Evolutionary conservation across 1,140 invertebrate species (phyloP), one percentile per base, ranked within the genome.

Genomic region (Bombus terrestris): DNA sequence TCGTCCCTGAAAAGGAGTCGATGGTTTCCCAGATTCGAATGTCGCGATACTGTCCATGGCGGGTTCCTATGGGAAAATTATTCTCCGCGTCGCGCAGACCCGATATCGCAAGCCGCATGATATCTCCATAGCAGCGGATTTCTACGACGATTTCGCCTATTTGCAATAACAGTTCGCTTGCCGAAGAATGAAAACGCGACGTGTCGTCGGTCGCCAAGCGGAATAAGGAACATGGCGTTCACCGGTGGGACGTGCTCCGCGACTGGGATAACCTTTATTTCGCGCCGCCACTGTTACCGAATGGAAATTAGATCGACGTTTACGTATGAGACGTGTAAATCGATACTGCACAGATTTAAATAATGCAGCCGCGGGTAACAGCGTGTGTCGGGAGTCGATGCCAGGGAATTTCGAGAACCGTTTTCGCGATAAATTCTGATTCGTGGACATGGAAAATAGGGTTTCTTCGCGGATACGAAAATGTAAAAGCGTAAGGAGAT

Each of bases 31-130:
- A 91, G 91, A 93, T 93, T 93, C 91, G 91, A 93, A 92, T 86
- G 91, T 89, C 90, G 90, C 90, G 92, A 82, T 86, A 86, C 83
- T 85, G 81, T 84, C 71, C 81, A 35, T 89, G 87, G 86, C 83
- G 72, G 89, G 88, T 91, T 92, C 87, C 89, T 93, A 93, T 93
- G 92, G 91, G 91, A 93, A 93, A 93, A 94, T 93, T 93, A 93
- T 94, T 74, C 77, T 47, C 77, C 79, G 59, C 59, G 59, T 62
- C 28, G 90, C 89, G 85, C 79, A 18, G 6, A 72, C 57, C 47
- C 83, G 89, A 90, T 92, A 91, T 90, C 88, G 82, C 83, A 71
- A 86, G 87, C 92, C 90, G 86, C 87, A 91, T 89, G 92, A 92
- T 93, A 93, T 91, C 85, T 85, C 90, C 83, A 90, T 91, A 91